Evolutionary conservation across 1,140 invertebrate genomes (phyloP), one percentile per base, ranked within the genome.

Genomic region (Megathymus violae): DNA sequence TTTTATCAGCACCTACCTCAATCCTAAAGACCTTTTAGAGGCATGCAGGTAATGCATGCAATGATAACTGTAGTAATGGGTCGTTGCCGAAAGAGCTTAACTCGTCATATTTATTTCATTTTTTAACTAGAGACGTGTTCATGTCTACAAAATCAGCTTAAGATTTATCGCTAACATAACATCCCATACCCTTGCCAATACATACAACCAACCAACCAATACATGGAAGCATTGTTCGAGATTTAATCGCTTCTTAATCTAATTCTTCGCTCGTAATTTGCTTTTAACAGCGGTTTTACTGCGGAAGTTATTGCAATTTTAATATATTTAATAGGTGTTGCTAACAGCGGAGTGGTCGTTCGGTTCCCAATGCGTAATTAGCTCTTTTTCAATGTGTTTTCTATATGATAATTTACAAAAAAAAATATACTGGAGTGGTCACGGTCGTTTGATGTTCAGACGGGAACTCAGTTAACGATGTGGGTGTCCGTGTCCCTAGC

Each of bases 231-330:
- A 47, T 56, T 68, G 48, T 48, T 48, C 63, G 66, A 69, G 66
- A 67, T 63, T 72, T 65, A 72, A 66, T 72, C 47, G 70, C 47
- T 36, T 31, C 46, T 47, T 59, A 59, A 59, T 59, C 43, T 43
- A 17, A 11, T 36, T 36, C 11, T 36, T 44, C 38, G 40, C 27
- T 43, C 43, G 47, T 3, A 15, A 22, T 59, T 59, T 38, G 44
- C 46, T 43, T 4, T 38, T 11, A 14, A 36, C 43, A 41, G 56
- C 16, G 56, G 25, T 59, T 59, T 59, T 47, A 44, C 15, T 59
- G 38, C 36, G 36, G 13, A 46, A 59, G 41, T 47, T 46, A 59
- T 59, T 59, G 31, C 56, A 46, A 36, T 59, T 31, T 31, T 31
- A 31, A 5, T 31, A 31, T 31, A 31, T 31, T 31, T 31, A 3